These are phyloP conservation scores for Lasioglossum malachurum DNA, from an alignment of 2,888 invertebrate genomes.

Conservation along the genomic window DNA sequence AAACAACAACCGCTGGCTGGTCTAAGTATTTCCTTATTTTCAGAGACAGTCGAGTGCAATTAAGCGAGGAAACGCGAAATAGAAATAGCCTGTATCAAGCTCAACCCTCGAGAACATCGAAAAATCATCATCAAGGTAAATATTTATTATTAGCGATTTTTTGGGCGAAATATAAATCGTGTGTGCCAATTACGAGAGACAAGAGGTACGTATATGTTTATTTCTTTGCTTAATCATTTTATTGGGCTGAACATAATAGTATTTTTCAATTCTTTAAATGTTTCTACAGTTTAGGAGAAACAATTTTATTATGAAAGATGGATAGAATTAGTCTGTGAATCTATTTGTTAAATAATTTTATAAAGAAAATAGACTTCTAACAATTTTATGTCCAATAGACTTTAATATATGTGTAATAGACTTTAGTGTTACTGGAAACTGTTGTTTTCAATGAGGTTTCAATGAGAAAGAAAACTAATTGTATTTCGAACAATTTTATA, in stretches of 20 bases:
- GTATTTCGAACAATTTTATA: background rate
- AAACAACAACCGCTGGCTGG: constrained; percentile 33
- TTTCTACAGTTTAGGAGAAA: background rate
- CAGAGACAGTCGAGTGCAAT: background rate
- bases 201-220: background rate
- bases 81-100: background rate
- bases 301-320: background rate
- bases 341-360: background rate
- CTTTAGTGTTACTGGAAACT: background rate
- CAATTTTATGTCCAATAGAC: background rate
- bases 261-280: background rate
- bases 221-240: background rate
- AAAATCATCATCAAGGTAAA: background rate
- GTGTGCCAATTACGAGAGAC: background rate
- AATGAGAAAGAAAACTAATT: background rate
- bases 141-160: background rate
- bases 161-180: background rate
- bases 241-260: background rate
- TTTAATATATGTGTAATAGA: too few species aligned
- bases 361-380: background rate
- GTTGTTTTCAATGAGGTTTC: background rate
- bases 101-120: background rate
- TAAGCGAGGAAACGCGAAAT: background rate
- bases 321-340: background rate
- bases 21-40: background rate